Conservation (phyloP, 1,140 invertebrate species). For the Diorhabda carinulata region DNA sequence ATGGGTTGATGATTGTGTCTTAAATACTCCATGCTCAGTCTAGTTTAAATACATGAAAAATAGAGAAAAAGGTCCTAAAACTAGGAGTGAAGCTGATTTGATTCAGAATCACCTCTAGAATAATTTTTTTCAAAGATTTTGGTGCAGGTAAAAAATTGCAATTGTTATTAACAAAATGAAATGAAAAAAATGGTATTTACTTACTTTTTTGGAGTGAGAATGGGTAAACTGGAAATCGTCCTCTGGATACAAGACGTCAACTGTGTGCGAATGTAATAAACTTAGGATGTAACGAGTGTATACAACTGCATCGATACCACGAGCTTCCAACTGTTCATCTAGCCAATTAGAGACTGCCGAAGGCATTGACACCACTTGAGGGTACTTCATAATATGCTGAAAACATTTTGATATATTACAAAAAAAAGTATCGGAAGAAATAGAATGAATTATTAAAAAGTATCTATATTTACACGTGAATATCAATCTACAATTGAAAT, state of each 20-base stretch:
- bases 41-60: too few species aligned
- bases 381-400: conserved; percentile 51
- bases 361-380: conserved; percentile 52
- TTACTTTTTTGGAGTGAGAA: conserved; percentile 37
- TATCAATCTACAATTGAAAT: too few species aligned
- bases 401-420: not conserved
- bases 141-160: too few species aligned
- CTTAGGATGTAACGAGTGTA: conserved; percentile 58
- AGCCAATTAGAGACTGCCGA: conserved; percentile 55
- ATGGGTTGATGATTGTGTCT: too few species aligned
- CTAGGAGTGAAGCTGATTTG: too few species aligned
- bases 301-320: conserved; percentile 56
- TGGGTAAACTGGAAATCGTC: conserved; percentile 34
- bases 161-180: too few species aligned
- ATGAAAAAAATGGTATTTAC: not conserved
- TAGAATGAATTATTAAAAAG: too few species aligned
- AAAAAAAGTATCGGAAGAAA: too few species aligned
- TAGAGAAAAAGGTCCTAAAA: too few species aligned
- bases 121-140: not conserved
- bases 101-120: not conserved
- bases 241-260: conserved; percentile 44
- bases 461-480: too few species aligned
- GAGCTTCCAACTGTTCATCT: conserved; percentile 56
- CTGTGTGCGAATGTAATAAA: conserved; percentile 49
- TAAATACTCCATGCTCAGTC: not conserved